Evolutionary conservation across 2,888 invertebrate genomes (phyloP), one percentile per base, ranked within the genome.

Genomic region (Nephrotoma appendiculata): DNA sequence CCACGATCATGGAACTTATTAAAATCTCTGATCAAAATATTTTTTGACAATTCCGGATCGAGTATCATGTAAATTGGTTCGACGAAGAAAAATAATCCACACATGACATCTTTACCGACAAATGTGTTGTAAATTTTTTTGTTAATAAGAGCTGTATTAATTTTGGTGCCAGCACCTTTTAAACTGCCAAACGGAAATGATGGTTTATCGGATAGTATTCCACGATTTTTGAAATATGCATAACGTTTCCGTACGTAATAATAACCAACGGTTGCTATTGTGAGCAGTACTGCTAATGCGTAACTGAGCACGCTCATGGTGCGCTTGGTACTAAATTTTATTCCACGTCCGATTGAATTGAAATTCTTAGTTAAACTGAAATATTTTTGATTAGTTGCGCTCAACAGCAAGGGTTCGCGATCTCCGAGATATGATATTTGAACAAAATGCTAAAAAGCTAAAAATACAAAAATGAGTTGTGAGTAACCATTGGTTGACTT

Each of bases 11-110:
- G 88, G 87, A 92, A 92, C 84, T 91, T 89, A 0, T 88, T 86
- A 87, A 92, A 92, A 87, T 92, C 92, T 83, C 89, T 90, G 7
- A 91, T 89, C 44, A 92, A 87, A 12, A 92, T 88, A 12, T 88
- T 45, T 83, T 89, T 90, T 0, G 91, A 89, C 6, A 91, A 87
- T 5, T 92, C 91, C 19, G 91, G 88, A 48, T 87, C 87, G 1
- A 86, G 87, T 6, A 87, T 86, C 31, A 88, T 84, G 9, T 88
- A 31, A 6, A 85, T 15, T 41, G 88, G 88, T 42, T 85, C 41
- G 6, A 87, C 85, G n/a, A 87, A 88, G n/a, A 88, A 43, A 71
- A 86, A 88, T 5, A 88, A 43, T 4, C 88, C 88, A 19, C 87
- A 87, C 31, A 87, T 87, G 31, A 52, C 86, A 41, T 85, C 71